Base-by-base conservation (phyloP, 2,888 invertebrate species). In the Sinopyrophorus schimmeli region DNA sequence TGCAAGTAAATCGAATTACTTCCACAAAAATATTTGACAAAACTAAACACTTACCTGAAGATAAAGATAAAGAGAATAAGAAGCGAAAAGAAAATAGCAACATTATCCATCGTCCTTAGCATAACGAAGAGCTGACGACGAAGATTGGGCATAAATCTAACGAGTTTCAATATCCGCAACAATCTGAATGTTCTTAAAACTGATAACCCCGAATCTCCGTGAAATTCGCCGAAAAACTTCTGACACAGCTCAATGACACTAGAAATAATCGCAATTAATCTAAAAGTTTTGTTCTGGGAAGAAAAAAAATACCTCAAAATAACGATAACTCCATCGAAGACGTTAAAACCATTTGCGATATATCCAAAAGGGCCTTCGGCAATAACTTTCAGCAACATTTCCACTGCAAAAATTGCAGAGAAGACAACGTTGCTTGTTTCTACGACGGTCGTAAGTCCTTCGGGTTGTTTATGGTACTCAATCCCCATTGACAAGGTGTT, bases 401-500 rank as follows among this genome's bases (percentile, higher is more conserved):
- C 99, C 1, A 96, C 84, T 15, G 93, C 96, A 73, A 99, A 99
- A 66, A 99, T 86, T 3, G 86, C 91, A 7, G 97, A 96, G 78
- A 99, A 99, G 31, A 96, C 92, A 41, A 96, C 80, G 72, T 99
- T 99, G 74, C 96, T 97, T 64, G 92, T 92, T 79, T 99, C 99
- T 26, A 99, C 92, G 38, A 91, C 86, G 34, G 87, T 83, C 0
- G 99, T 99, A 61, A 99, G 76, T 67, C 87, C 86, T 60, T 89
- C 88, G 0, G 98, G 98, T 82, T 99, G 99, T 70, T 97, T 87
- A 74, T 99, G 99, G 71, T 96, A 95, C 72, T 99, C 99, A 62
- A 99, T 94, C 34, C 98, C 98, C 99, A 99, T 99, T 67, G 95
- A 96, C 39, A 99, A 79, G 0, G 99, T 99, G 74, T 99, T 99